phyloP scores from a whole-genome alignment of 2,113 vertebrate species.

The Ursus arctos region DNA sequence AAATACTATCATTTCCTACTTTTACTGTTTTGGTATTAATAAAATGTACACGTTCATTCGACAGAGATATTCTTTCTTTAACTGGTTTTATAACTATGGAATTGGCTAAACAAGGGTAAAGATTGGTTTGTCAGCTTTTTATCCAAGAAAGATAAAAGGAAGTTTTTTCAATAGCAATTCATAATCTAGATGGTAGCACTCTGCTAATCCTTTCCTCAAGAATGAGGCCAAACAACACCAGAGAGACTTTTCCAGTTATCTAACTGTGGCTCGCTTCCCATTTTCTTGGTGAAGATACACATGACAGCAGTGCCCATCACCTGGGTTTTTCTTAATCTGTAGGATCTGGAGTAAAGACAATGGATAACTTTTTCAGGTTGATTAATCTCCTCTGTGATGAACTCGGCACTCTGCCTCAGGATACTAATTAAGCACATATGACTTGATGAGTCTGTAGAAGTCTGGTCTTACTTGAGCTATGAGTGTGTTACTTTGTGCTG shows the following conservation, averaged over 20 bases:
- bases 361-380: neutral
- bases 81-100: neutral
- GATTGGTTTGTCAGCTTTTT: neutral
- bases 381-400: neutral
- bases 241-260: neutral
- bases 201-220: neutral
- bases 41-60: neutral
- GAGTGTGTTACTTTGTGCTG: neutral
- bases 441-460: slow-evolving; percentile 27
- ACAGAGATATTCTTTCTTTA: neutral
- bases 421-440: neutral
- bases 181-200: neutral
- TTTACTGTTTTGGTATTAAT: neutral
- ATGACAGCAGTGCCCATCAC: neutral
- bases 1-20: neutral
- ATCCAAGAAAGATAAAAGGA: neutral
- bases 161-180: neutral
- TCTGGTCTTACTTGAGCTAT: neutral
- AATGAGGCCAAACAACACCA: neutral
- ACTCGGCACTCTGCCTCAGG: neutral
- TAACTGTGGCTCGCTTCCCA: neutral
- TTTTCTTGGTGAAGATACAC: neutral
- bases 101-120: slow-evolving; percentile 14
- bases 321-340: neutral
- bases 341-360: neutral